phyloP scores from a whole-genome alignment of 2,797 vertebrate genomes.

The Peromyscus nudipes region DNA sequence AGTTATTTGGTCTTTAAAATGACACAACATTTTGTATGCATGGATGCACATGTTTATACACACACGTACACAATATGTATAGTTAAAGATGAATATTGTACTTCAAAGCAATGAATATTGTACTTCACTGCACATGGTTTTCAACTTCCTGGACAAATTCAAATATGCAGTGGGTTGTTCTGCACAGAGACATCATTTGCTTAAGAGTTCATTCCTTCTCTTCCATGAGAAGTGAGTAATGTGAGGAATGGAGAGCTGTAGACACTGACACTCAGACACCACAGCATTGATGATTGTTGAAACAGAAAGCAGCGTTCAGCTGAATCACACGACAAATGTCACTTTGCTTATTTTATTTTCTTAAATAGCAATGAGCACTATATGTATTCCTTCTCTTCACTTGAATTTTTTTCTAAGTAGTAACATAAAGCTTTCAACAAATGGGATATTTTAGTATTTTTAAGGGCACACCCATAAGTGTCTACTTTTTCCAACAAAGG shows the following conservation, averaged over 20 bases:
- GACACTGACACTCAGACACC: neutral
- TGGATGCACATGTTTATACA: neutral
- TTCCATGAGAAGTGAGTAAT: neutral
- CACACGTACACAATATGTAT: neutral
- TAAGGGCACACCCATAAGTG: neutral
- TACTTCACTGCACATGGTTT: neutral
- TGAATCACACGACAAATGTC: neutral
- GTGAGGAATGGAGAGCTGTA: neutral
- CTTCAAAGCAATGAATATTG: neutral
- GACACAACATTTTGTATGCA: neutral
- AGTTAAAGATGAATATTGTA: neutral
- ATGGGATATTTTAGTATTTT: slow-evolving; percentile 31
- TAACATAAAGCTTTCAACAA: slow-evolving; percentile 4
- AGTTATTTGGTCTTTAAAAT: neutral
- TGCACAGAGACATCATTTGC: neutral
- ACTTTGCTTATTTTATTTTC: neutral
- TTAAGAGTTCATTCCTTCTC: neutral
- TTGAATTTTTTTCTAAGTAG: slow-evolving; percentile 48
- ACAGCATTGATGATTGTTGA: neutral
- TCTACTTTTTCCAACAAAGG: slow-evolving; percentile 62
- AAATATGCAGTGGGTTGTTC: neutral
- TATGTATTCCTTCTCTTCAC: neutral
- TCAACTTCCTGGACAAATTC: neutral
- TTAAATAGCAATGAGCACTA: neutral
- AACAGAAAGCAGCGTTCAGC: neutral